Conservation (phyloP, 2,797 vertebrate species). For the Eutrigla gurnardus region DNA sequence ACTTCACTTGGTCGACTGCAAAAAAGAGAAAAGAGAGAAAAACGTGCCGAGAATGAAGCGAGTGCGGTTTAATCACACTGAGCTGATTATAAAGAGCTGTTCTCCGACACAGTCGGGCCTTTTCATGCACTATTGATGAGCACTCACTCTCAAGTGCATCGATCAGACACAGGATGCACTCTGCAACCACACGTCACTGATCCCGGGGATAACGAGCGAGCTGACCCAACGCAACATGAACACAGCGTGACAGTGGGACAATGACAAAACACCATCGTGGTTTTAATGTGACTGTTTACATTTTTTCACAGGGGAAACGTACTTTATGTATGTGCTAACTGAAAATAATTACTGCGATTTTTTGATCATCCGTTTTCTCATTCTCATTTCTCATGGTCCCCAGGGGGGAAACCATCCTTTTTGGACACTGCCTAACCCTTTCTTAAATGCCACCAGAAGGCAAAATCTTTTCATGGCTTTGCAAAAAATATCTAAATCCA, state of each 20-base stretch:
- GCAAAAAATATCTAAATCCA: background rate
- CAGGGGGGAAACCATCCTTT: background rate
- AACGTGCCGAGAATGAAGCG: background rate
- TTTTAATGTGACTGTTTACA: background rate
- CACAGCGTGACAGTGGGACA: background rate
- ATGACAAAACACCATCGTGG: too few species aligned
- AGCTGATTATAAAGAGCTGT: background rate
- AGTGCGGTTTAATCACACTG: background rate
- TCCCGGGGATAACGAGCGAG: constrained; percentile 6
- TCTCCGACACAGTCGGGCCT: background rate
- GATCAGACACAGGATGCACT: constrained; percentile 15
- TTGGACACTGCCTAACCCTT: too few species aligned
- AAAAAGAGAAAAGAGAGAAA: background rate
- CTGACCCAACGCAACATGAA: background rate
- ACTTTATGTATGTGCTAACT: background rate
- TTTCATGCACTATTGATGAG: constrained; percentile 9
- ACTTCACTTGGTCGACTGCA: constrained; percentile 90
- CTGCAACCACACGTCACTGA: constrained; percentile 8
- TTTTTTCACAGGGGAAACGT: background rate
- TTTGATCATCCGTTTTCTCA: background rate
- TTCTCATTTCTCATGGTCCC: background rate
- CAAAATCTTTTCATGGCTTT: too few species aligned
- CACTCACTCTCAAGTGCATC: constrained; percentile 25
- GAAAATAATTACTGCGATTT: background rate
- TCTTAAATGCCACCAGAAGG: background rate